Evolutionary conservation across 2,113 vertebrate genomes (phyloP), one percentile per base, ranked within the genome.

Genomic region (Scophthalmus maximus): DNA sequence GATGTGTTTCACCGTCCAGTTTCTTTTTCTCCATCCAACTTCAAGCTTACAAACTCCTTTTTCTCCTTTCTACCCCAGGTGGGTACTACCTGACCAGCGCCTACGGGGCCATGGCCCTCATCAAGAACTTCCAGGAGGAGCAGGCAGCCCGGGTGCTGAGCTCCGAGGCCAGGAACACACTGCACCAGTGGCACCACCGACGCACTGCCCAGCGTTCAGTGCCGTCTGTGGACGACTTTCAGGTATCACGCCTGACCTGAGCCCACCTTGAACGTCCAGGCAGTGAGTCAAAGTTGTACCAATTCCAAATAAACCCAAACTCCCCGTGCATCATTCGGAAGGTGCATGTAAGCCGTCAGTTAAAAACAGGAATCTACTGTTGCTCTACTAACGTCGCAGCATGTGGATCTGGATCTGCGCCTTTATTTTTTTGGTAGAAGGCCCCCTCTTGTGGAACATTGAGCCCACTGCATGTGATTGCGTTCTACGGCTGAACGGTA

Each of bases 41-140:
- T 27, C 14, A 27, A 27, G 14, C 36, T 46, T 8, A 27, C 23
- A 26, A 27, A n/a, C 9, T 20, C 20, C 17, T 38, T 5, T n/a
- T 12, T 0, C 22, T 8, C 32, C 22, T 40, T 14, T 55, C 12
- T 23, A 4, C 8, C 38, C 0, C 66, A 99, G 98, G 96, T 27
- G 98, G 98, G 9, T 99, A 98, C 82, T 99, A 99, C 85, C 87
- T 99, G 94, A 99, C 97, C 14, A 99, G 97, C 0, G 95, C 96
- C 6, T 99, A 98, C 0, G 97, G 97, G 74, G 97, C 98, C 26
- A 95, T 99, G 85, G 95, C 96, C 3, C 92, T 98, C 67, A 96
- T 99, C 82, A 98, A 96, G 91, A 98, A 98, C 89, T 98, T 98
- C 82, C 97, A 98, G 89, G 97, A 99, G 76, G 97, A 99, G 18